Conservation (phyloP, 2,797 vertebrate genomes). For the Danio albolineatus region DNA sequence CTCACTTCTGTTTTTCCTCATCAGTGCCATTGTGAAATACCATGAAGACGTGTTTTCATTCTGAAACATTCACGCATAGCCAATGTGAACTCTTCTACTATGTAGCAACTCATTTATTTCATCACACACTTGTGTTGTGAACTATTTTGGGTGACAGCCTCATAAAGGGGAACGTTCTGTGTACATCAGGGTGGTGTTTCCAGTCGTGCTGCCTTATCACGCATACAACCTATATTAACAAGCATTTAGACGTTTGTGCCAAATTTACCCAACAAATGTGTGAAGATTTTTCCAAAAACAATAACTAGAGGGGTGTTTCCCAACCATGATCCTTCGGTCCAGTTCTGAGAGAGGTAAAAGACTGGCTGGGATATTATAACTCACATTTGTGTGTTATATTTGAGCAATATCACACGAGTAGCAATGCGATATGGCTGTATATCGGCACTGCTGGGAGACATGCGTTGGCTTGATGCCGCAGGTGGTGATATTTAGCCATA, state of each 20-base stretch:
- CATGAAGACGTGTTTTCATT: background rate
- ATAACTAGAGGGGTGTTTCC: too few species aligned
- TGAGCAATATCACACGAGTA: too few species aligned
- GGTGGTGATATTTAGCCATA: too few species aligned
- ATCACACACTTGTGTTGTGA: conserved; percentile 20
- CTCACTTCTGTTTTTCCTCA: background rate
- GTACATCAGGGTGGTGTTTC: conserved; percentile 4
- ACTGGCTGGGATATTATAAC: too few species aligned
- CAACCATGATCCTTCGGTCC: too few species aligned
- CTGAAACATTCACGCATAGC: conserved; percentile 6
- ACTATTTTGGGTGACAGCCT: conserved; percentile 27
- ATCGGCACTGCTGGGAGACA: too few species aligned
- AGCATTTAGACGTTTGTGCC: background rate
- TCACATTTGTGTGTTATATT: too few species aligned
- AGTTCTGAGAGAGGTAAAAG: too few species aligned
- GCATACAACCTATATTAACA: background rate
- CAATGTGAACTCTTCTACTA: conserved; percentile 47
- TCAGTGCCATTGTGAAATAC: background rate
- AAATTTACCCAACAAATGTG: background rate
- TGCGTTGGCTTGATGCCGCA: too few species aligned
- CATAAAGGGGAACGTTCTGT: conserved; percentile 17
- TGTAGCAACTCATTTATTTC: conserved; percentile 53
- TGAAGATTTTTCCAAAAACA: background rate
- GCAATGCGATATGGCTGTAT: too few species aligned
- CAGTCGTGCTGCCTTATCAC: conserved; percentile 23